Base-by-base conservation (phyloP, 1,140 invertebrate species). In the Drosophila kanapiae region DNA sequence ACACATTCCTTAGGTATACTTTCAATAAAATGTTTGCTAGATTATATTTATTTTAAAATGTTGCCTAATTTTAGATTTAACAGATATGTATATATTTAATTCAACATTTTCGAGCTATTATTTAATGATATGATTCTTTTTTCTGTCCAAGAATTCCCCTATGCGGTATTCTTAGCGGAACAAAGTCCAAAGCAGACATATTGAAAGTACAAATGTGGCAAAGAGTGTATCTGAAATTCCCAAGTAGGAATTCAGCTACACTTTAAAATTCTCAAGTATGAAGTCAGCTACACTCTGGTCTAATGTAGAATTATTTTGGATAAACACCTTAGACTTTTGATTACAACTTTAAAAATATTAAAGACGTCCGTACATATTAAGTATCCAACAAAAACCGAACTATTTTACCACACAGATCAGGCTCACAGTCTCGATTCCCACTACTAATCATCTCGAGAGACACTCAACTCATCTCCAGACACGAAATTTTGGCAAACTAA, bases 371-470 rank as follows among this genome's bases (percentile, higher is more conserved):
- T 27, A 27, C 9, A 0, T 5, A 10, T 27, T 47, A 1, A 29
- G 35, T 38, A 35, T 38, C n/a, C 58, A 63, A 63, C 3, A 67
- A 48, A 61, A 38, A 48, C 31, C 23, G n/a, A 38, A 23, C 11
- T 11, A 31, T n/a, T n/a, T 1, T 33, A 45, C 11, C 29, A 37
- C 51, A 70, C 65, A 58, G 6, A 49, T 40, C 65, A 48, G 31
- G 38, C 40, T 68, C 33, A 70, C 63, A 16, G 31, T 38, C 42
- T 72, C 43, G 35, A 72, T 37, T 74, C 68, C 67, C 68, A 74
- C 70, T 74, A 74, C 70, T 74, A 74, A 74, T 74, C 70, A 72
- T 74, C 68, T 51, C 23, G 7, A 72, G 31, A 72, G 67, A 53
- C 54, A 14, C 53, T 40, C 53, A 64, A 45, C 53, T 23, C 72